phyloP scores from a whole-genome alignment of 2,888 invertebrate species.

The Cheilosia scutellata region DNA sequence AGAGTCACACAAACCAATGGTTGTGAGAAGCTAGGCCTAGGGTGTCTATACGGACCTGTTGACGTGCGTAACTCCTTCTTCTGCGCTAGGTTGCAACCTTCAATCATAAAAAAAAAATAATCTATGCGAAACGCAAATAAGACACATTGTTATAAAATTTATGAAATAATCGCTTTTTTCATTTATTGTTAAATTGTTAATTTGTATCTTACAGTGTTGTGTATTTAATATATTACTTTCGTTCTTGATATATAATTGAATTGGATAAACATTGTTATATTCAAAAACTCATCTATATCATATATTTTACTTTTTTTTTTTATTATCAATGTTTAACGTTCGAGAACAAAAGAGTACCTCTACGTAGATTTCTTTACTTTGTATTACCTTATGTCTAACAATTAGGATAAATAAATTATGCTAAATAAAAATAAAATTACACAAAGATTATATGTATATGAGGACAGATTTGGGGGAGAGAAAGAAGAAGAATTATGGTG shows the following conservation, averaged over 20 bases:
- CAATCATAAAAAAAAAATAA: too few relatives aligned
- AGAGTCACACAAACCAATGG: too few relatives aligned
- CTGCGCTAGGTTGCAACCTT: too few relatives aligned
- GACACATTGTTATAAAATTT: slow-evolving; percentile 60
- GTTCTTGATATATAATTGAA: slow-evolving; percentile 31
- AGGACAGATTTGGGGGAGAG: slow-evolving; percentile 2
- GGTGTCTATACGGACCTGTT: too few relatives aligned
- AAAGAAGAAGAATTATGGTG: slow-evolving; percentile 19
- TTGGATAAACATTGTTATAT: slow-evolving; percentile 40
- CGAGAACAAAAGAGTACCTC: slow-evolving; percentile 28
- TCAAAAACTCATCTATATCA: slow-evolving; percentile 28
- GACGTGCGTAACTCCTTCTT: too few relatives aligned
- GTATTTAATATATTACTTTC: slow-evolving; percentile 38
- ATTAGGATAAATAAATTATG: slow-evolving; percentile 64
- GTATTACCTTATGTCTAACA: slow-evolving; percentile 50
- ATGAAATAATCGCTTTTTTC: slow-evolving; percentile 61
- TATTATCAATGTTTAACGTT: slow-evolving; percentile 31
- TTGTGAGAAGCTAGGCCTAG: too few relatives aligned
- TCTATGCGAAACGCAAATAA: background rate
- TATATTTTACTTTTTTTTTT: slow-evolving; percentile 21
- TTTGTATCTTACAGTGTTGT: slow-evolving; percentile 67
- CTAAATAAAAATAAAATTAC: slow-evolving; percentile 57
- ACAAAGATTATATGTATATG: slow-evolving; percentile 12
- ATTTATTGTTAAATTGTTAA: slow-evolving; percentile 58
- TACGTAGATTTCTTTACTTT: slow-evolving; percentile 21